These are phyloP conservation scores for Synergus laeviventris DNA, from an alignment of 2,888 invertebrate species.

Conservation along the genomic window DNA sequence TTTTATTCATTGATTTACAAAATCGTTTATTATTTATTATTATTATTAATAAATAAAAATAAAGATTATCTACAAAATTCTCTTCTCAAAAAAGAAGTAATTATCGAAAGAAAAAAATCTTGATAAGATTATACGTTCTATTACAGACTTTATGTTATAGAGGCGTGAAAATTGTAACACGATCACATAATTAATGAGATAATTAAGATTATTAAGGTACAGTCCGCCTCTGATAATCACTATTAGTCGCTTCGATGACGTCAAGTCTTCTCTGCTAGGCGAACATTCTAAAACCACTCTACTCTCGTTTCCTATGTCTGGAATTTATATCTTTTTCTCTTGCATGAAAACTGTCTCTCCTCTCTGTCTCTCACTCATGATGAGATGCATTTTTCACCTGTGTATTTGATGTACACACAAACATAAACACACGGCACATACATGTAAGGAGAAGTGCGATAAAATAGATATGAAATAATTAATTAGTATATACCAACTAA, in stretches of 20 bases:
- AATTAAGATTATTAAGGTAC: not conserved
- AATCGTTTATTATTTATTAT: too few relatives aligned
- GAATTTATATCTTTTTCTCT: conserved; percentile 27
- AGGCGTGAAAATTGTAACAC: not conserved
- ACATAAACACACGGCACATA: conserved; percentile 15
- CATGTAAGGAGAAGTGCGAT: not conserved
- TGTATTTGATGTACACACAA: conserved; percentile 29
- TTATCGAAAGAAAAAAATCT: not conserved
- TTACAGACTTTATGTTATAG: not conserved
- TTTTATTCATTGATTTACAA: too few relatives aligned
- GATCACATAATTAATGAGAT: not conserved
- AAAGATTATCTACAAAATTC: too few relatives aligned
- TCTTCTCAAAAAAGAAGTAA: not conserved
- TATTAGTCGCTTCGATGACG: conserved; percentile 27
- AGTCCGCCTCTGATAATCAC: conserved; percentile 36
- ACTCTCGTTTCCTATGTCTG: conserved; percentile 33
- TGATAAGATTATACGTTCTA: not conserved
- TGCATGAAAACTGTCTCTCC: conserved; percentile 35
- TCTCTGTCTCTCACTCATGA: conserved; percentile 7
- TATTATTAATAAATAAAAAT: too few relatives aligned
- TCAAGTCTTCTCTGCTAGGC: conserved; percentile 6
- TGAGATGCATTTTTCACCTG: conserved; percentile 38
- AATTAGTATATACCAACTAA: not conserved
- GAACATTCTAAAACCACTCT: conserved; percentile 27
- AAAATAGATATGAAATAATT: conserved; percentile 3